A percentile compares a stretch with the other conserved stretches of the same genome.
phyloP scores from a whole-genome alignment of 2,797 vertebrate species.

The Coluber constrictor region DNA sequence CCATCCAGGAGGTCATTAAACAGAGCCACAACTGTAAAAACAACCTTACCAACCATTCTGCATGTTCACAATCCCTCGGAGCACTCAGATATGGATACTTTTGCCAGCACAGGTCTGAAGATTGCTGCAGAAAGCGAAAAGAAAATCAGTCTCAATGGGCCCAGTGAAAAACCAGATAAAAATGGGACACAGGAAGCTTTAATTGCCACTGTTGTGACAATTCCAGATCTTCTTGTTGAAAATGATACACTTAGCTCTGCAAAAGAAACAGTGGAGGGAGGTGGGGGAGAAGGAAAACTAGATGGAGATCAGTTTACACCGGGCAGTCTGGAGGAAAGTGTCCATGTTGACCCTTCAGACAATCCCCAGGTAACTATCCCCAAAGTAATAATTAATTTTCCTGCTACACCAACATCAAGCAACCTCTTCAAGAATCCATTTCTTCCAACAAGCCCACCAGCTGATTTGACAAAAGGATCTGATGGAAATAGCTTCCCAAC shows the following conservation, averaged over 20 bases:
- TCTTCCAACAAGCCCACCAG: not conserved
- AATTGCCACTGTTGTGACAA: slow-evolving; percentile 46
- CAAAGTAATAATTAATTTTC: not conserved
- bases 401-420: not conserved
- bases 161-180: slow-evolving; percentile 31
- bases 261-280: not conserved
- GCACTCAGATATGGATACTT: not conserved
- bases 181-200: slow-evolving; percentile 33
- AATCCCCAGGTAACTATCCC: slow-evolving; percentile 23
- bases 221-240: slow-evolving; percentile 13
- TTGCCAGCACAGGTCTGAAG: slow-evolving; percentile 8
- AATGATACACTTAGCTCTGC: not conserved
- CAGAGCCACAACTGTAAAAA: slow-evolving; percentile 20
- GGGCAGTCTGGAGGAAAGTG: slow-evolving; percentile 21
- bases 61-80: not conserved
- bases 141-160: slow-evolving; percentile 26
- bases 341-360: not conserved
- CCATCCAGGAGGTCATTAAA: slow-evolving; percentile 28
- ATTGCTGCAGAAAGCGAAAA: not conserved
- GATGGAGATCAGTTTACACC: not conserved
- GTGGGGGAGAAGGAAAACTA: not conserved
- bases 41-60: rapidly evolving
- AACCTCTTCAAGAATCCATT: not conserved
- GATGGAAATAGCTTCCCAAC: not conserved
- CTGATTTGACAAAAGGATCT: not conserved